Evolutionary conservation across 2,113 vertebrate genomes (phyloP), one percentile per base, ranked within the genome.

Genomic region (Plestiodon gilberti): DNA sequence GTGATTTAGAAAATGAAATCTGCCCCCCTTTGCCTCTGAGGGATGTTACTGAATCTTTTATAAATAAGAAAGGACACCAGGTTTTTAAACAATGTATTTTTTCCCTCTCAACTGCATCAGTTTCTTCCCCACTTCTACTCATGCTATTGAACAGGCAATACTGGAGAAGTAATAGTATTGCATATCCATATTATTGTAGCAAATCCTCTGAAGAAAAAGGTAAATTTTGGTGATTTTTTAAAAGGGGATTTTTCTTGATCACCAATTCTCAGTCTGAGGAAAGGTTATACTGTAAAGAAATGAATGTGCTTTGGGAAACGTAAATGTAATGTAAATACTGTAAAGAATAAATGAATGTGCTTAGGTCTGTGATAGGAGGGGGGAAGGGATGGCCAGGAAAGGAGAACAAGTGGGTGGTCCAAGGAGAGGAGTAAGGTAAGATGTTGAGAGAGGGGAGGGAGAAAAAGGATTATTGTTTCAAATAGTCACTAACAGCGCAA

Each of bases 11-110:
- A 93, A 81, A 78, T 62, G 83, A 92, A 92, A 78, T 55, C 62
- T 28, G 89, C 87, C 25, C 80, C 87, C 93, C 90, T 90, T 90
- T 92, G 90, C 91, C 90, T 93, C 93, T 90, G 92, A 61, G 74
- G 86, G 86, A 86, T 87, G 87, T 69, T 88, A n/a, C 81, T 87
- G 86, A 82, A 91, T 88, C 52, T 75, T 87, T 82, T 90, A 74
- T 52, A 86, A 91, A 89, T 40, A 40, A 78, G 90, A 92, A 93
- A 92, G 20, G 43, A 84, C 76, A 92, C 89, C 70, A 67, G 33
- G 43, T 69, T 87, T n/a, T 85, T 93, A 90, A 93, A 73, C 15
- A 59, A 40, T 40, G 64, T 43, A 2, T 80, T 64, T 33, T 11
- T 28, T 17, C 13, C 28, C 28, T 11, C 28, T 38, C 61, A 30